phyloP scores from a whole-genome alignment of 2,888 invertebrate species.

The Platycnemis pennipes region DNA sequence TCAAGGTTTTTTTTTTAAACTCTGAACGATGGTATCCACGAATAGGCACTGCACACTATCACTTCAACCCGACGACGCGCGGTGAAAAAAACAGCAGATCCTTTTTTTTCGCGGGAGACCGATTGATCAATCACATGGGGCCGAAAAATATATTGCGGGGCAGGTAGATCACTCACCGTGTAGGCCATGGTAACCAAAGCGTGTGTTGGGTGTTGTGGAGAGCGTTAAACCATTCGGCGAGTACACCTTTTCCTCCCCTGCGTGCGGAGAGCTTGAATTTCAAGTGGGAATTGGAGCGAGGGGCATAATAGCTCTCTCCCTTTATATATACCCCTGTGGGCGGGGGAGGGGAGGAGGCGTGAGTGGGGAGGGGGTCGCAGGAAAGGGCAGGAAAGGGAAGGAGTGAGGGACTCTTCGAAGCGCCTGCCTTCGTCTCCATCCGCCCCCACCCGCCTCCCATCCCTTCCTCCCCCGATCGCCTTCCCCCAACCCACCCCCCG shows the following conservation, averaged over 20 bases:
- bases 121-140: not conserved
- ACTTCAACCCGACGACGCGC: not conserved
- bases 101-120: not conserved
- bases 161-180: constrained; percentile 29
- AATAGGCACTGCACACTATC: not conserved
- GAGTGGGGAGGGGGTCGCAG: not conserved
- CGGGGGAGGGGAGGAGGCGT: not conserved
- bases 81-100: not conserved
- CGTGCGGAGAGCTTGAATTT: constrained; percentile 46
- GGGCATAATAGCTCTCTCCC: constrained; percentile 26
- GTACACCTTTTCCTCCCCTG: not conserved
- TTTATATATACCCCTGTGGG: constrained; percentile 34
- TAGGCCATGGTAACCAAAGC: constrained; percentile 17
- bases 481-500: not conserved
- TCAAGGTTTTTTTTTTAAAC: no score
- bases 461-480: not conserved
- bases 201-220: not conserved
- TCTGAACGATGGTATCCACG: not conserved
- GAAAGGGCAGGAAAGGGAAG: not conserved
- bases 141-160: not conserved
- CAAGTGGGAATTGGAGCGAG: constrained; percentile 57
- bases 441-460: not conserved
- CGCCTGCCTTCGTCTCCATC: not conserved
- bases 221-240: constrained; percentile 31
- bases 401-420: not conserved